These are phyloP conservation scores for Gambelia wislizenii DNA, from an alignment of 2,797 vertebrate genomes.

Conservation along the genomic window DNA sequence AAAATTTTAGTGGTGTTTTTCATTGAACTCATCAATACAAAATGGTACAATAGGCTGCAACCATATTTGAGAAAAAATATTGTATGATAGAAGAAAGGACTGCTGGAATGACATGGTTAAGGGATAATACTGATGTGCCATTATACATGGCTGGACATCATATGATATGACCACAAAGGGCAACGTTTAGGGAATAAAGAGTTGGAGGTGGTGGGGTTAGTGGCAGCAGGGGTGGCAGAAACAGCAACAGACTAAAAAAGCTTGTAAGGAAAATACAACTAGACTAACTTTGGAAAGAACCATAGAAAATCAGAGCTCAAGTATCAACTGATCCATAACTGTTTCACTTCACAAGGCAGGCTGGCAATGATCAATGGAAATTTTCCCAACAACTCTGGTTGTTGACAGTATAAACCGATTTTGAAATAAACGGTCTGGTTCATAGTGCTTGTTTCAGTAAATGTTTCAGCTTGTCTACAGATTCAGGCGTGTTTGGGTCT, in stretches of 20 bases:
- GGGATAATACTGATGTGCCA: not conserved
- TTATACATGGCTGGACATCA: not conserved
- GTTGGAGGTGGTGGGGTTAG: not conserved
- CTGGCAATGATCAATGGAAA: not conserved
- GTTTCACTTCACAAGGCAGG: not conserved
- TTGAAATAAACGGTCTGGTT: conserved; percentile 16
- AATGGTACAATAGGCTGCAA: not conserved
- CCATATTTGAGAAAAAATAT: not conserved
- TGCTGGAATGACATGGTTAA: not conserved
- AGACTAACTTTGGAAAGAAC: not conserved
- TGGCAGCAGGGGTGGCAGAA: not conserved
- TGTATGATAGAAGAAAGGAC: not conserved
- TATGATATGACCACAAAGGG: not conserved
- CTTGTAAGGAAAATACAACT: not conserved
- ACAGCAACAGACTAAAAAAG: not conserved
- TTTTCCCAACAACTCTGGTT: not conserved
- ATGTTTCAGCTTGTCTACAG: conserved; percentile 6
- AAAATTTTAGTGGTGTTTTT: not conserved
- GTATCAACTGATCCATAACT: not conserved
- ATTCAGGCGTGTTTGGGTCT: conserved; percentile 13
- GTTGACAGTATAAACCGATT: conserved; percentile 1
- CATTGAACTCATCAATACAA: not conserved
- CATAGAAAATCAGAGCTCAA: not conserved
- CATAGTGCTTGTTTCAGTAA: not conserved
- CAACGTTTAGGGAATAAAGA: not conserved